Percentiles rank a stretch among this genome's conserved stretches.
These are phyloP conservation scores for Mechanitis mazaeus DNA, from an alignment of 2,888 invertebrate species.

Conservation along the genomic window DNA sequence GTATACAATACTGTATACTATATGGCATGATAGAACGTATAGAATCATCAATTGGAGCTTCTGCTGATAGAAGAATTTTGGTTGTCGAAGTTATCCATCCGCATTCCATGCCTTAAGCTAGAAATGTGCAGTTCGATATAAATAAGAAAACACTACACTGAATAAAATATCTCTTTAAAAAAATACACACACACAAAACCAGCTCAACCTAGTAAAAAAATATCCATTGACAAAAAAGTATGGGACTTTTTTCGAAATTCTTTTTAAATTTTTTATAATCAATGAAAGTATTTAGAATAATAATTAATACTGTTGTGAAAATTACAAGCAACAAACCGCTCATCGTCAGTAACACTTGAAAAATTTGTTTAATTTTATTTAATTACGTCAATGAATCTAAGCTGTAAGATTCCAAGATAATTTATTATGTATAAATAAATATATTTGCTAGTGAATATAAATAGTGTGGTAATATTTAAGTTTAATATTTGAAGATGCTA, in stretches of 20 bases:
- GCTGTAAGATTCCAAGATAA: neutral
- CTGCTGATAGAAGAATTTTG: conserved; percentile 44
- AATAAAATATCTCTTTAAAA: neutral
- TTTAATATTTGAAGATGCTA: no score
- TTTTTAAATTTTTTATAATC: neutral
- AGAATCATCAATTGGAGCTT: conserved; percentile 41
- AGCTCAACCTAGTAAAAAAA: conserved; percentile 29
- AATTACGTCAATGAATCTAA: conserved; percentile 2
- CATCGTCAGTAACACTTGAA: no score
- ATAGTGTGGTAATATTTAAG: no score
- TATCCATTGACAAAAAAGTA: conserved; percentile 29
- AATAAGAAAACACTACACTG: conserved; percentile 13
- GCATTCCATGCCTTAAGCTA: conserved; percentile 12
- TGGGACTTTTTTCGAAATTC: conserved; percentile 21
- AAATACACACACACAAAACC: neutral
- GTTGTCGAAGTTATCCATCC: conserved; percentile 62
- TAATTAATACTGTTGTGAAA: neutral
- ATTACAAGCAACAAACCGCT: no score
- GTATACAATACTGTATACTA: no score
- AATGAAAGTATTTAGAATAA: neutral
- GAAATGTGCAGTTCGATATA: conserved; percentile 42
- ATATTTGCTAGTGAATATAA: neutral
- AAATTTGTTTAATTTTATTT: no score
- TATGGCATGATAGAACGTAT: conserved; percentile 25
- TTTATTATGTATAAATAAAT: neutral